Conservation (phyloP, 2,113 vertebrate genomes). For the Silurus glanis region DNA sequence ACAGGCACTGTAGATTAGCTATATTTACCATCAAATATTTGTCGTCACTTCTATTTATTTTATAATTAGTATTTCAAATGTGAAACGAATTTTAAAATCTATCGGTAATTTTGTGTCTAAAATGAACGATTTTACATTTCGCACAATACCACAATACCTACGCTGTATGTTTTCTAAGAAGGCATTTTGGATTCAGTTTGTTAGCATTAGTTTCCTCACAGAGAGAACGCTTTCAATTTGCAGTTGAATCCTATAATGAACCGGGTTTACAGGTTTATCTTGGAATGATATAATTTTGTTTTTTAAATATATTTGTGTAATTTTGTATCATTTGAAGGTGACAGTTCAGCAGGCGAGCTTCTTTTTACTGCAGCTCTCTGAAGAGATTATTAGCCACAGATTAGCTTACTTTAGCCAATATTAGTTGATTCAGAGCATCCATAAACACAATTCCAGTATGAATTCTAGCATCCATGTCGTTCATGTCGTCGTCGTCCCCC, state of each 20-base stretch:
- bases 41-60: no score
- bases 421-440: neutral
- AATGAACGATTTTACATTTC: neutral
- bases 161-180: neutral
- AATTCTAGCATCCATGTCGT: neutral
- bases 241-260: neutral
- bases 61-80: no score
- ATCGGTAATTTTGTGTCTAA: neutral
- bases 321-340: neutral
- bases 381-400: neutral
- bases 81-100: no score
- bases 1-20: no score
- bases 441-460: neutral
- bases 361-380: neutral
- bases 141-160: neutral
- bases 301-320: neutral
- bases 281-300: neutral
- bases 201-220: neutral
- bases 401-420: neutral
- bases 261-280: neutral
- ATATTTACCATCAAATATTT: no score
- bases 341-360: neutral
- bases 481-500: no score
- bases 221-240: neutral
- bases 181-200: neutral